A percentile compares a stretch with the other conserved stretches of the same genome.
Conservation (phyloP, 1,140 invertebrate species). For the Aphis craccivora region DNA sequence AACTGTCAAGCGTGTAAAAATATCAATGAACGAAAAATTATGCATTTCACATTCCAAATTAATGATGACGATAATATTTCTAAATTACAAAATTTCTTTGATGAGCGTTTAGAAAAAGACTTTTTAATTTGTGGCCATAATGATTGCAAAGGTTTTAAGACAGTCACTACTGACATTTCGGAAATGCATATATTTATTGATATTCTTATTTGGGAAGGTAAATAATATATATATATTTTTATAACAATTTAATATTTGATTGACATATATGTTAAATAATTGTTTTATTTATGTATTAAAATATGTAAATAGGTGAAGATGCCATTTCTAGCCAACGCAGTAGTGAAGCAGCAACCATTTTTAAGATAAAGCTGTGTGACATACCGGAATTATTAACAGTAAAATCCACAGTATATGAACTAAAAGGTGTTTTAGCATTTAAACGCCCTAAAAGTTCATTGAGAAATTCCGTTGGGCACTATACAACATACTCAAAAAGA, state of each 20-base stretch:
- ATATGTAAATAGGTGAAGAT: background rate
- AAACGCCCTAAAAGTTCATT: background rate
- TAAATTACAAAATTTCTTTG: background rate
- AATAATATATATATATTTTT: background rate
- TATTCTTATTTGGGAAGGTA: background rate
- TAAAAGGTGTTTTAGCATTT: background rate
- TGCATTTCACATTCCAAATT: background rate
- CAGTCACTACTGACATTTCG: background rate
- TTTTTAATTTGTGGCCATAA: background rate
- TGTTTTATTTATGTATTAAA: background rate
- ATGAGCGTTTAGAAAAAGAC: background rate
- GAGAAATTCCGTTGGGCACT: background rate
- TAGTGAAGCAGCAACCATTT: background rate
- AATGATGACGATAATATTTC: background rate
- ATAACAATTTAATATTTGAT: background rate
- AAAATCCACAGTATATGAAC: background rate
- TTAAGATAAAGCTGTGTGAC: background rate
- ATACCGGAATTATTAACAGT: background rate
- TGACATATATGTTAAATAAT: background rate
- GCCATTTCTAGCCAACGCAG: background rate
- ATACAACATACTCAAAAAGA: background rate
- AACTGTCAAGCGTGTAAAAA: background rate
- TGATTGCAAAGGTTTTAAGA: background rate
- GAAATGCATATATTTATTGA: background rate
- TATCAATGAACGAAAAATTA: background rate